These are phyloP conservation scores for Neodiprion lecontei DNA, from an alignment of 1,140 invertebrate species.

Conservation along the genomic window DNA sequence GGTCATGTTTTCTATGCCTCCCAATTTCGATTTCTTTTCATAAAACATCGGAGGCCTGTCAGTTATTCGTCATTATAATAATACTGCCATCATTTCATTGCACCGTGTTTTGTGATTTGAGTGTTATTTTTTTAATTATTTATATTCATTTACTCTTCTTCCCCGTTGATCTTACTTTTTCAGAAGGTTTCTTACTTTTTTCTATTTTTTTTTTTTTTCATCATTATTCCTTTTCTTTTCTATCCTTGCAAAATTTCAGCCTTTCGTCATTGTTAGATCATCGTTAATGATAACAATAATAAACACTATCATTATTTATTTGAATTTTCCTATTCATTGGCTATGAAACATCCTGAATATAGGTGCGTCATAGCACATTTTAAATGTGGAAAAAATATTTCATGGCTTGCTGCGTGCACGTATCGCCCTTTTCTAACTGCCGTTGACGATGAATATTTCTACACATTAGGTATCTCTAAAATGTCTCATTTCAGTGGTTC, in stretches of 20 bases:
- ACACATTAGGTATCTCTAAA: too few relatives aligned
- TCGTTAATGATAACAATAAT: background rate
- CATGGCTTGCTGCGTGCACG: too few relatives aligned
- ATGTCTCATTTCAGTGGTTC: too few relatives aligned
- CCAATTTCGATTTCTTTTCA: background rate
- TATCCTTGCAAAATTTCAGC: background rate
- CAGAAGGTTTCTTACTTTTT: background rate
- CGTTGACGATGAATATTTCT: too few relatives aligned
- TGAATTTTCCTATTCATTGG: too few relatives aligned
- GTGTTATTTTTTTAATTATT: background rate
- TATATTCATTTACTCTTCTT: background rate
- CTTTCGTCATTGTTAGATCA: background rate
- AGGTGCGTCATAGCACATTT: too few relatives aligned
- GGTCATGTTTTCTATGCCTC: background rate
- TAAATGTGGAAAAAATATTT: too few relatives aligned
- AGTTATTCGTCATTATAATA: conserved; percentile 25
- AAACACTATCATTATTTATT: too few relatives aligned
- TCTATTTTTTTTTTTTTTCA: background rate
- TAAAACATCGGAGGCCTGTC: conserved; percentile 15
- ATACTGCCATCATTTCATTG: too few relatives aligned
- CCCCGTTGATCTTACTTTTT: background rate
- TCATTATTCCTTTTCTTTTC: background rate
- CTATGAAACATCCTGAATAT: too few relatives aligned
- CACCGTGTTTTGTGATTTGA: too few relatives aligned
- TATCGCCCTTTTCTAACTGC: too few relatives aligned